Evolutionary conservation across 2,797 vertebrate species (phyloP).

Genomic region (Limosa lapponica): DNA sequence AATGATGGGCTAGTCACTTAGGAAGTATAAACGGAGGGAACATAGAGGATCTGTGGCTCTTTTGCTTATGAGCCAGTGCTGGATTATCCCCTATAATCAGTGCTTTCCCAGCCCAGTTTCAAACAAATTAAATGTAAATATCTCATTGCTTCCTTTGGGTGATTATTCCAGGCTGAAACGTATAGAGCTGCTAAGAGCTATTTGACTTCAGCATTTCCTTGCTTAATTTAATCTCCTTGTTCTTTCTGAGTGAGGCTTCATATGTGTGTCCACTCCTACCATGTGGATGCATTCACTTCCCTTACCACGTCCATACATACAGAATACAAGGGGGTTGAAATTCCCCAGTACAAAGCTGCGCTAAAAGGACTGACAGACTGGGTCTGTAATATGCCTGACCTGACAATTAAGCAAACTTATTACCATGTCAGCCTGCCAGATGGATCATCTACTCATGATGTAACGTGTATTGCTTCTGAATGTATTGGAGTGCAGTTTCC

Average conservation of each 20-base stretch:
- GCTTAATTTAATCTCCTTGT: constrained; percentile 19
- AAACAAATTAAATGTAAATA: constrained; percentile 59
- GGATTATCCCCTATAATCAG: constrained; percentile 57
- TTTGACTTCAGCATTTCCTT: constrained; percentile 41
- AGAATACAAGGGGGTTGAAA: constrained; percentile 4
- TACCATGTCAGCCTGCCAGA: constrained; percentile 77
- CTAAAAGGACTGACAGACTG: constrained; percentile 68
- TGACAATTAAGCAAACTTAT: constrained; percentile 78
- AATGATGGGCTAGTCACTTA: background rate
- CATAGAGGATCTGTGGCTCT: constrained; percentile 30
- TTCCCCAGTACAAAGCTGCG: constrained; percentile 44
- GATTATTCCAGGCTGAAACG: constrained; percentile 32
- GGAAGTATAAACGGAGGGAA: constrained; percentile 30
- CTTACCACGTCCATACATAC: background rate
- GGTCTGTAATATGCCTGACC: constrained; percentile 76
- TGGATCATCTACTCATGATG: constrained; percentile 73
- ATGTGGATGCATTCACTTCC: background rate
- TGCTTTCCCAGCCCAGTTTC: constrained; percentile 33
- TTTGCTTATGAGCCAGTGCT: background rate
- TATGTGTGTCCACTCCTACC: background rate
- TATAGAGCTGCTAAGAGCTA: constrained; percentile 44
- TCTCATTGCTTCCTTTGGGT: constrained; percentile 50
- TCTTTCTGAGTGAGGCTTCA: background rate
- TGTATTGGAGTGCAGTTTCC: constrained; percentile 55
- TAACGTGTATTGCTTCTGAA: constrained; percentile 64